Evolutionary conservation across 2,113 vertebrate species (phyloP).

Genomic region (Vireo altiloquus): DNA sequence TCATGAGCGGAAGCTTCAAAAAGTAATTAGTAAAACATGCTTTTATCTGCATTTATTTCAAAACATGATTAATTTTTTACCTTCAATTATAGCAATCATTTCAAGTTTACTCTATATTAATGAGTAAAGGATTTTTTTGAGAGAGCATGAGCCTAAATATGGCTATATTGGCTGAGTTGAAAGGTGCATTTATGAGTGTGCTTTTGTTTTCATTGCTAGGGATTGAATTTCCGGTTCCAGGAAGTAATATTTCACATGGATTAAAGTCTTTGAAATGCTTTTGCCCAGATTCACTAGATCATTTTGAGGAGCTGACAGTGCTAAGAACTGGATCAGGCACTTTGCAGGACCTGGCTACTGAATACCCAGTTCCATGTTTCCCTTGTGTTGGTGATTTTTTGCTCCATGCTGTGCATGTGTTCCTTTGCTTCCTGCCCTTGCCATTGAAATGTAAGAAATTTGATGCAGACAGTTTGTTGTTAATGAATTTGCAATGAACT

Average conservation of each 20-base stretch:
- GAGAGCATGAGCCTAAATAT: not conserved
- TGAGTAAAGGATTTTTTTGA: conserved; percentile 35
- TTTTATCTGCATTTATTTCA: conserved; percentile 69
- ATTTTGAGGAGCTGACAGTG: conserved; percentile 8
- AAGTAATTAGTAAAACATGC: conserved; percentile 59
- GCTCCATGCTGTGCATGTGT: fast-evolving
- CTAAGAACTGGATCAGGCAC: not conserved
- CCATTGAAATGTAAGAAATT: not conserved
- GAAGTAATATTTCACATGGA: conserved; percentile 56
- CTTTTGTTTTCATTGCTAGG: conserved; percentile 40
- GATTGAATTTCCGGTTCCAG: conserved; percentile 57
- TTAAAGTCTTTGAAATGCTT: conserved; percentile 51
- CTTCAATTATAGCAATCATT: conserved; percentile 62
- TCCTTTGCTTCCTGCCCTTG: not conserved
- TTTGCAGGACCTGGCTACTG: not conserved
- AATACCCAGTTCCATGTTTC: not conserved
- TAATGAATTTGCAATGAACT: conserved; percentile 7
- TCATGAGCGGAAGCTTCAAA: conserved; percentile 54
- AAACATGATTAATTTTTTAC: conserved; percentile 70
- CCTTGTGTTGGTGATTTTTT: not conserved
- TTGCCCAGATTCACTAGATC: conserved; percentile 6
- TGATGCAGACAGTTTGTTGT: not conserved
- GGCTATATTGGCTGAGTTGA: not conserved
- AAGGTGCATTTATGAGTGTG: conserved; percentile 22
- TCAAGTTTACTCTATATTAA: conserved; percentile 54